Evolutionary conservation across 2,888 invertebrate species (phyloP), one percentile per base, ranked within the genome.

Genomic region (Dryococelus australis): DNA sequence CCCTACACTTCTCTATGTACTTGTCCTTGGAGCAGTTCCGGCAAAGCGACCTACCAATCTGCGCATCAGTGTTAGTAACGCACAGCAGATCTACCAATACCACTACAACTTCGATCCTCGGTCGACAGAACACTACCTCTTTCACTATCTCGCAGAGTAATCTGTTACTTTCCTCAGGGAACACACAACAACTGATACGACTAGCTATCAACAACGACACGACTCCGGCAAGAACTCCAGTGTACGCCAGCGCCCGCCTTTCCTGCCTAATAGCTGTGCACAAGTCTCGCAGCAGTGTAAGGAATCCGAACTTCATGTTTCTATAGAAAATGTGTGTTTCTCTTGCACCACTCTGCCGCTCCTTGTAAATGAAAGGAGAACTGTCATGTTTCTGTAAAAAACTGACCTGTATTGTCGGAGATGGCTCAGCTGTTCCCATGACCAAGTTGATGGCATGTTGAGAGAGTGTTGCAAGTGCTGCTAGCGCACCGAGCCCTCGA

Each of bases 111-210:
- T 83, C 43, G 28, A 83, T n/a, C n/a, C 24, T 28, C 24, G 83
- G 83, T 13, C 83, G 83, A 83, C 83, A 83, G 83, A 83, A 83
- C 35, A 83, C 83, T 24, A 83, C 24, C 43, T 83, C 83, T n/a
- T 83, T 83, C 83, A 83, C 28, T 83, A 83, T 83, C 83, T 83
- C 35, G 83, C 83, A 83, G 8, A 83, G 35, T 35, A 83, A 43
- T n/a, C n/a, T 20, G 24, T n/a, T 65, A n/a, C 65, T 65, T 65
- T 65, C 65, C 16, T n/a, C 65, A 6, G 2, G 65, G n/a, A 65
- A n/a, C 13, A 5, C 35, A 6, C 16, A 43, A 28, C 83, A 83
- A 13, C 24, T 13, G 28, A 83, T 27, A 28, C 28, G 28, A 35
- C 24, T 27, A 83, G 83, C 28, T n/a, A 13, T 83, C 43, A 83